Evolutionary conservation across 2,797 vertebrate genomes (phyloP).

Genomic region (Clarias pachynema): DNA sequence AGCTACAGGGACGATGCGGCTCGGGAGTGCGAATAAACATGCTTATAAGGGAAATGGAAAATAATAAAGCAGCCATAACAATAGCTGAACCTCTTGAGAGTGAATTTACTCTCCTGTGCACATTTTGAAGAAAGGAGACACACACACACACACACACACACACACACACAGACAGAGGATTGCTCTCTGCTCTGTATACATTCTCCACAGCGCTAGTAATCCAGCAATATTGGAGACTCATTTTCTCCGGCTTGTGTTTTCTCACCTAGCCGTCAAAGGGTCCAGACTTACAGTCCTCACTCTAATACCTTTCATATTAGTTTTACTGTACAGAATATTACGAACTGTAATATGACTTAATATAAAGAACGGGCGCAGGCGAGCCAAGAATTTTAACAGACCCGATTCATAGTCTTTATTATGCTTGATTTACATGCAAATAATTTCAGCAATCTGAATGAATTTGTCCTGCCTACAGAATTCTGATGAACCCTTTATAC

Average conservation of each 20-base stretch:
- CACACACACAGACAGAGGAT: neutral
- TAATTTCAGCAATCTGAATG: neutral
- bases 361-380: neutral
- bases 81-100: slow-evolving; percentile 22
- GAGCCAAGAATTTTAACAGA: neutral
- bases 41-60: slow-evolving; percentile 1
- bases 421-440: neutral
- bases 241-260: slow-evolving; percentile 8
- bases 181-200: slow-evolving; percentile 14
- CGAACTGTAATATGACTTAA: neutral
- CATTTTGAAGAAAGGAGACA: neutral
- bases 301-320: slow-evolving; percentile 18
- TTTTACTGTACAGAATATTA: neutral
- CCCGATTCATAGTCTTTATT: neutral
- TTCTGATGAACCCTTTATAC: neutral
- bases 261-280: neutral
- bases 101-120: neutral
- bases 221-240: slow-evolving; percentile 25
- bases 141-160: neutral
- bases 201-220: slow-evolving; percentile 7
- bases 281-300: neutral
- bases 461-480: neutral
- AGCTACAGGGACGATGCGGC: neutral
- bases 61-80: slow-evolving; percentile 27
- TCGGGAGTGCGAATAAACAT: slow-evolving; percentile 3